Evolutionary conservation across 2,888 invertebrate species (phyloP).

Genomic region (Eristalis tenax): DNA sequence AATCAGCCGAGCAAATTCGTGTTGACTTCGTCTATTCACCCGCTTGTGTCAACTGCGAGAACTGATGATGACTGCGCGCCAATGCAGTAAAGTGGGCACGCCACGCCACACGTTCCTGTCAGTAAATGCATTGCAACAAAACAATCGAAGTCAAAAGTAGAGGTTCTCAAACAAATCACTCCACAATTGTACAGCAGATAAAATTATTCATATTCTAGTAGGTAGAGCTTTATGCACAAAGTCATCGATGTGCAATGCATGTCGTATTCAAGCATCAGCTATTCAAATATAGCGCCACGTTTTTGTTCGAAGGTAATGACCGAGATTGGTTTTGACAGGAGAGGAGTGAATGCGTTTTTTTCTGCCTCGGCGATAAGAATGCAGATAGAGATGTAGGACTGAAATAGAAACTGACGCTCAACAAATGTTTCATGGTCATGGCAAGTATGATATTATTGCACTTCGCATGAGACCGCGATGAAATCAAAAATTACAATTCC

Average conservation of each 20-base stretch:
- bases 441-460: too few relatives aligned
- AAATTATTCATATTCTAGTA: neutral
- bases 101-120: neutral
- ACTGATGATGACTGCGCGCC: neutral
- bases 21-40: neutral
- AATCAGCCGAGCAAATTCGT: neutral
- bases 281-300: slow-evolving; percentile 18
- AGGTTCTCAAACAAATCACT: neutral
- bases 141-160: neutral
- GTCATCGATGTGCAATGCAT: slow-evolving; percentile 4
- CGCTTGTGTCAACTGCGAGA: neutral
- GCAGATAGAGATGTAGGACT: neutral
- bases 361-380: neutral
- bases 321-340: neutral
- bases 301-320: slow-evolving; percentile 32
- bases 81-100: neutral
- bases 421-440: too few relatives aligned
- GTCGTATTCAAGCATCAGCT: slow-evolving; percentile 10
- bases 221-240: neutral
- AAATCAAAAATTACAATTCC: too few relatives aligned
- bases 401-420: neutral
- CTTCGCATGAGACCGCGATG: too few relatives aligned
- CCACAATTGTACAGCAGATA: neutral
- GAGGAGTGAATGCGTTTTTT: neutral
- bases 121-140: neutral